phyloP scores from a whole-genome alignment of 1,140 invertebrate genomes.

The Zophobas morio region DNA sequence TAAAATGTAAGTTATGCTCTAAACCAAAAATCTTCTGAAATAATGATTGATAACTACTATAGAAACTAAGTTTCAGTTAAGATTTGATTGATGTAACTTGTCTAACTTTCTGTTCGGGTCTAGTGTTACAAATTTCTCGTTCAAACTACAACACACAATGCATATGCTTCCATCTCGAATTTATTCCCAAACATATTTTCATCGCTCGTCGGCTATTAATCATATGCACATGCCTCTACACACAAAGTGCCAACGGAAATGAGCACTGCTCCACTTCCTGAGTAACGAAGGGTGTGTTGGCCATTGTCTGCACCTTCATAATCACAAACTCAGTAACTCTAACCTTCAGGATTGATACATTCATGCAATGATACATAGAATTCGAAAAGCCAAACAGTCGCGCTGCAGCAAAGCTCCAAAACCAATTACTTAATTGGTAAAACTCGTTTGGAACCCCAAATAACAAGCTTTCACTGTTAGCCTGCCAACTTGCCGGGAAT shows the following conservation, averaged over 20 bases:
- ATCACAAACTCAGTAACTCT: not conserved
- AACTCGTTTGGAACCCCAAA: not conserved
- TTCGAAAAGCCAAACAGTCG: not conserved
- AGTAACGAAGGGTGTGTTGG: conserved; percentile 29
- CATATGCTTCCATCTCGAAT: too few species aligned
- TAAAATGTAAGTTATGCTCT: too few species aligned
- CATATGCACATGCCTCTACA: conserved; percentile 1
- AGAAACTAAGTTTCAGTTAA: too few species aligned
- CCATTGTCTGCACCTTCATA: conserved; percentile 27
- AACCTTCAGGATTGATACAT: conserved; percentile 2
- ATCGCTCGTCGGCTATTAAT: not conserved
- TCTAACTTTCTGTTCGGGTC: too few species aligned
- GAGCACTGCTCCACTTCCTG: conserved; percentile 37
- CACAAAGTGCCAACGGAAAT: conserved; percentile 22
- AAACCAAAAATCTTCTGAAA: too few species aligned
- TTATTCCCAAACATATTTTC: too few species aligned
- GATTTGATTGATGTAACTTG: too few species aligned
- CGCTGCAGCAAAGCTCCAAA: conserved; percentile 11
- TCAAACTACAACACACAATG: too few species aligned
- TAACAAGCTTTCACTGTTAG: conserved; percentile 24
- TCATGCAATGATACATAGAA: not conserved
- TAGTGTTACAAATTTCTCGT: too few species aligned
- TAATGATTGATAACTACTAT: too few species aligned
- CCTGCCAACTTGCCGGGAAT: conserved; percentile 10
- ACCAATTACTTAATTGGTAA: conserved; percentile 27